Conservation (phyloP, 1,140 invertebrate genomes). For the Schlechtendalia chinensis region DNA sequence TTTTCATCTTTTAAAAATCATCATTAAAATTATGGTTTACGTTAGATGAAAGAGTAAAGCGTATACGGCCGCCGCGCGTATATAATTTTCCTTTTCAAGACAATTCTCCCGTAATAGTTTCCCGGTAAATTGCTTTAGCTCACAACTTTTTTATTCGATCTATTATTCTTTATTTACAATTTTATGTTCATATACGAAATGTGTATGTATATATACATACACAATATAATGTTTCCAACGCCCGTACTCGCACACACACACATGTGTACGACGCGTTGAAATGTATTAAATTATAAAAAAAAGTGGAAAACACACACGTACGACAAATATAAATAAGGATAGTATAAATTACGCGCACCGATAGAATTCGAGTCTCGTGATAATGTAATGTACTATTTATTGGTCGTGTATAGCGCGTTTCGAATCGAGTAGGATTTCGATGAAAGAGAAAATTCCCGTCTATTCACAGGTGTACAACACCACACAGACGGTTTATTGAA, state of each 20-base stretch:
- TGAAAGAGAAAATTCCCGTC: too few species aligned
- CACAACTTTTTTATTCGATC: background rate
- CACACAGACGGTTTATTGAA: too few species aligned
- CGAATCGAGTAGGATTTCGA: background rate
- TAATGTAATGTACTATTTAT: background rate
- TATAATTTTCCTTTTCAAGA: background rate
- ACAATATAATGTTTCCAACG: background rate
- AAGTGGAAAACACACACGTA: background rate
- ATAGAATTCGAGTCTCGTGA: background rate
- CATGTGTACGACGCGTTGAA: background rate
- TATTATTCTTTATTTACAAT: constrained; percentile 23
- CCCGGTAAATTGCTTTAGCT: background rate
- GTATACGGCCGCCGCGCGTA: background rate
- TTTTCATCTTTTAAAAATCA: constrained; percentile 5
- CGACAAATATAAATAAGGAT: constrained; percentile 1
- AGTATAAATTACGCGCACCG: constrained; percentile 5
- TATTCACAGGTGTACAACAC: too few species aligned
- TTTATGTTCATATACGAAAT: background rate
- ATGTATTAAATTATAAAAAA: constrained; percentile 5
- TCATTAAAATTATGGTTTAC: background rate
- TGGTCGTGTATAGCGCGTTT: constrained; percentile 1
- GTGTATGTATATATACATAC: too few species aligned
- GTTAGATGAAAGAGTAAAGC: background rate
- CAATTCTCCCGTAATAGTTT: background rate
- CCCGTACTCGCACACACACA: background rate